Percentiles rank a stretch among this genome's conserved stretches.
Evolutionary conservation across 2,797 vertebrate species (phyloP).

Genomic region (Podargus strigoides): DNA sequence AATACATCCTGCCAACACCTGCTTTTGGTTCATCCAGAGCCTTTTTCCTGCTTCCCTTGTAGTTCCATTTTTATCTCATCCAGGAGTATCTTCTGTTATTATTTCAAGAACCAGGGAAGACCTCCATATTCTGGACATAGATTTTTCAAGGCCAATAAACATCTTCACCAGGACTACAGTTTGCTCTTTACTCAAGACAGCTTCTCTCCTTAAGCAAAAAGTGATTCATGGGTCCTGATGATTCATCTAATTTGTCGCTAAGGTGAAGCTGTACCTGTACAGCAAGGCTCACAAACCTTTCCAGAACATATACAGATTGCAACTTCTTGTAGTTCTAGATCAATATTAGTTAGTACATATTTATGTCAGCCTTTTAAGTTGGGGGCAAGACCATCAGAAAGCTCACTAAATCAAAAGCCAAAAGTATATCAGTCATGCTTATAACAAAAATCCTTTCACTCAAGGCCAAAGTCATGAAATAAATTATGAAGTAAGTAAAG

Average conservation of each 20-base stretch:
- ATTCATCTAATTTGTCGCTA: background rate
- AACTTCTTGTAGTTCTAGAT: background rate
- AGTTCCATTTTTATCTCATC: background rate
- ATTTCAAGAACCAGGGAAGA: background rate
- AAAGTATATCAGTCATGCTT: background rate
- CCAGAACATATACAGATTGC: background rate
- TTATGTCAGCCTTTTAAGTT: background rate
- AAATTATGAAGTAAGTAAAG: background rate
- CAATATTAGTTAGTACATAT: background rate
- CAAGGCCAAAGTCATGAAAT: background rate
- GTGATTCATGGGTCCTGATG: background rate
- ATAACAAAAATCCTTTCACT: background rate
- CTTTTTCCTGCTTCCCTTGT: background rate
- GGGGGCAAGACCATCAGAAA: background rate
- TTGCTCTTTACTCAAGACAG: background rate
- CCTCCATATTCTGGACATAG: background rate
- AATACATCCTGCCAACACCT: background rate
- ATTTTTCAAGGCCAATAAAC: background rate
- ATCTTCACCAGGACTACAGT: background rate
- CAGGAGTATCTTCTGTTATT: background rate
- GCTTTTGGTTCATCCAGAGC: background rate
- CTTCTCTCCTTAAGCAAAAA: background rate
- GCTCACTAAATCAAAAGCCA: background rate
- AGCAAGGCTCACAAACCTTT: background rate
- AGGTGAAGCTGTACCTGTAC: background rate